These are phyloP conservation scores for Temnothorax ravouxi DNA, from an alignment of 2,888 invertebrate species.

Conservation along the genomic window DNA sequence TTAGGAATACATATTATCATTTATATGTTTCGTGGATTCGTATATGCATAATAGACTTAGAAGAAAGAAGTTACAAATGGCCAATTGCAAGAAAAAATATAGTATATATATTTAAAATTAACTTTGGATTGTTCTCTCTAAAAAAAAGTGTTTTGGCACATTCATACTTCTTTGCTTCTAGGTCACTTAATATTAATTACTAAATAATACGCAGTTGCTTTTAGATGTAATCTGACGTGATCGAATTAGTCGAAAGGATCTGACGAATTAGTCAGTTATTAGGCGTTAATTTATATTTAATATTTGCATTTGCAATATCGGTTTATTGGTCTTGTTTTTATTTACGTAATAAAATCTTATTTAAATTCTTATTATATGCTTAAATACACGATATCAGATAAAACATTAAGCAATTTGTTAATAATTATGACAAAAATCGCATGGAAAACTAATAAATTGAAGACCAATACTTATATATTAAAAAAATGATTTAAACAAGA, in stretches of 20 bases:
- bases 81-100: neutral
- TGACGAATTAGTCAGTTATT: neutral
- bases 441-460: too few relatives aligned
- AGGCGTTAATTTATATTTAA: too few relatives aligned
- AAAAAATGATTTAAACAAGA: conserved; percentile 10
- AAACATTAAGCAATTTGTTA: too few relatives aligned
- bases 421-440: too few relatives aligned
- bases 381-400: too few relatives aligned
- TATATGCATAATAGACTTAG: neutral
- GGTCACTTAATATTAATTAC: neutral
- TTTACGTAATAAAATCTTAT: too few relatives aligned
- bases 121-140: conserved; percentile 11
- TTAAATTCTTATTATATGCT: too few relatives aligned
- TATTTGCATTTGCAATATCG: too few relatives aligned
- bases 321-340: too few relatives aligned
- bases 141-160: neutral
- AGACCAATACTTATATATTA: too few relatives aligned
- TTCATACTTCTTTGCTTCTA: conserved; percentile 10
- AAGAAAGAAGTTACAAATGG: conserved; percentile 4
- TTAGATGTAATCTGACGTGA: neutral
- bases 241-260: neutral
- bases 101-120: conserved; percentile 20
- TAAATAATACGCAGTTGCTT: neutral
- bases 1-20: conserved; percentile 25
- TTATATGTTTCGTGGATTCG: neutral